Evolutionary conservation across 64 coral and sea anemone genomes (phyloP).

Genomic region (Montipora capricornis): DNA sequence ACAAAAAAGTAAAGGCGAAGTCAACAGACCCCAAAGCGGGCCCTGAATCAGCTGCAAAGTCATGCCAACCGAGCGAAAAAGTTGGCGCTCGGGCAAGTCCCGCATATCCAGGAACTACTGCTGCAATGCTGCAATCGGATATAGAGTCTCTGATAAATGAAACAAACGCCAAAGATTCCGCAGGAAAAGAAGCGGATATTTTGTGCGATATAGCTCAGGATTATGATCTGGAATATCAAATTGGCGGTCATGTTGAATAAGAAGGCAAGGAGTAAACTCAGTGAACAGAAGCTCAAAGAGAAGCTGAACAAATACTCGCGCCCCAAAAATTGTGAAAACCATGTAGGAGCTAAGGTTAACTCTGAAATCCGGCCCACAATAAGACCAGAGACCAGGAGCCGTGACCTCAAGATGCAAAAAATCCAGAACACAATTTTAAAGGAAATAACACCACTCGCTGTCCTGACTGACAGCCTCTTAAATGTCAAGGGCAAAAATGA

Average conservation of each 20-base stretch:
- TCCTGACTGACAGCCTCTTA: slow-evolving; percentile 36
- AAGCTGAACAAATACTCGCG: slow-evolving; percentile 62
- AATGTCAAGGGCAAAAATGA: background rate
- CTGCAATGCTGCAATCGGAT: background rate
- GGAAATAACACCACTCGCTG: slow-evolving; percentile 6
- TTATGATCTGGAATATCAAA: slow-evolving; percentile 42
- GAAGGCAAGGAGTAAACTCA: slow-evolving; percentile 44
- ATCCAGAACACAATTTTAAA: slow-evolving; percentile 22
- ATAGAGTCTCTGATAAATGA: no score
- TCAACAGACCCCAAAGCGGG: background rate
- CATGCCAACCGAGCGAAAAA: background rate
- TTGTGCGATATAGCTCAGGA: no score
- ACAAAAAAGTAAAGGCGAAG: background rate
- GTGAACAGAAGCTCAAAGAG: slow-evolving; percentile 53
- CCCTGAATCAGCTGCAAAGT: background rate
- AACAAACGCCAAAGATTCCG: no score
- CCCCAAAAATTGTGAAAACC: slow-evolving; percentile 56
- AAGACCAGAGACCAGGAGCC: slow-evolving; percentile 19
- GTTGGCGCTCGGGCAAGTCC: background rate
- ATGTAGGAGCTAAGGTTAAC: slow-evolving; percentile 41
- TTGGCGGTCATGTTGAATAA: slow-evolving; percentile 36
- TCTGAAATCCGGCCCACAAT: slow-evolving; percentile 51
- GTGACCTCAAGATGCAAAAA: slow-evolving; percentile 42
- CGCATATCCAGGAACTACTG: background rate
- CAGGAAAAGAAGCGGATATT: no score